These are phyloP conservation scores for Neolamprologus longior DNA, from an alignment of 2,113 vertebrate genomes.

Conservation along the genomic window DNA sequence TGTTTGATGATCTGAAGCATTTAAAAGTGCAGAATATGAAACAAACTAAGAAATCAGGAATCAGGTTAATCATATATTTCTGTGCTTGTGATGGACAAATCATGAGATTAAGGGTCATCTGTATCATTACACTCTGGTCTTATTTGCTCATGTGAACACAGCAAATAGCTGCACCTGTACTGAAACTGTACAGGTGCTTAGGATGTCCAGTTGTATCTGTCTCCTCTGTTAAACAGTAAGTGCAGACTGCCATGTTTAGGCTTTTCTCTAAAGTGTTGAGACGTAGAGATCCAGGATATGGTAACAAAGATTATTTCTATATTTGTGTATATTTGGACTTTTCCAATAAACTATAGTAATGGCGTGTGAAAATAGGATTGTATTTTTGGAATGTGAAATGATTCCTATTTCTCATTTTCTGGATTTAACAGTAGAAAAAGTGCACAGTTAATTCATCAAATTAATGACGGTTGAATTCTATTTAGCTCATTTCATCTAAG, in stretches of 20 bases:
- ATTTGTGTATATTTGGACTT: background rate
- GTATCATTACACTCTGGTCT: background rate
- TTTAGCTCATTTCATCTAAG: background rate
- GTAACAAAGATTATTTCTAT: background rate
- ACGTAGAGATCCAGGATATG: background rate
- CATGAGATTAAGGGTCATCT: background rate
- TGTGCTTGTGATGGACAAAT: background rate
- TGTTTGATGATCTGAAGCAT: background rate
- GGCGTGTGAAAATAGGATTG: background rate
- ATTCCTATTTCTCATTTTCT: background rate
- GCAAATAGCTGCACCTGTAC: background rate
- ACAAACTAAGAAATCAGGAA: background rate
- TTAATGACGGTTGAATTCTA: background rate
- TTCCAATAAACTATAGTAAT: background rate
- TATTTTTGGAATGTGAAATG: background rate
- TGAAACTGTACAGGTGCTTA: background rate
- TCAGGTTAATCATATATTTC: background rate
- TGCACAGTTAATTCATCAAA: background rate
- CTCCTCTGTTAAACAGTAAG: background rate
- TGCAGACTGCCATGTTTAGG: background rate
- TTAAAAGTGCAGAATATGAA: background rate
- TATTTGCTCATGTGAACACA: background rate
- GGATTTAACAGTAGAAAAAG: background rate
- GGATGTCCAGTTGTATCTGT: background rate
- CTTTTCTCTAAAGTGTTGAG: background rate